A percentile compares a stretch with the other conserved stretches of the same genome.
Evolutionary conservation across 2,888 invertebrate species (phyloP).

Genomic region (Cheilosia vulpina): DNA sequence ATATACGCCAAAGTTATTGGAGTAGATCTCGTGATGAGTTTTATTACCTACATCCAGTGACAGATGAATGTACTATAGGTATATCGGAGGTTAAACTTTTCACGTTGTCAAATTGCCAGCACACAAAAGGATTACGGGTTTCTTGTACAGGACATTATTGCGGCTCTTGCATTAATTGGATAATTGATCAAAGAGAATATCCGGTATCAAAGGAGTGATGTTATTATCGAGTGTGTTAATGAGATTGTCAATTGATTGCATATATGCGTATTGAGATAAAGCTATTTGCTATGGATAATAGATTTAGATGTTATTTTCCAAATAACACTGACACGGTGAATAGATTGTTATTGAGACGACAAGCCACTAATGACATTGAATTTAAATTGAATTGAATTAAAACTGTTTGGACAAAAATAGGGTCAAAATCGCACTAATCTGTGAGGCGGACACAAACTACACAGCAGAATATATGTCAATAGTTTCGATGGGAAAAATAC

Average conservation of each 20-base stretch:
- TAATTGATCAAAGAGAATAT: constrained; percentile 39
- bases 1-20: too few species aligned
- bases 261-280: constrained; percentile 7
- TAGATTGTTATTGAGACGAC: constrained; percentile 3
- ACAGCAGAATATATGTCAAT: too few species aligned
- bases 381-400: neutral
- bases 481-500: too few species aligned
- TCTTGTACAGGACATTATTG: constrained; percentile 2
- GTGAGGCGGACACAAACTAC: too few species aligned
- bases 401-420: neutral
- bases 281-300: constrained; percentile 25
- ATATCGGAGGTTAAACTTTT: too few species aligned
- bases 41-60: too few species aligned
- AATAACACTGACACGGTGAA: constrained; percentile 2
- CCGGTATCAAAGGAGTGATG: constrained; percentile 19
- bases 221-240: constrained; percentile 47
- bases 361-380: neutral
- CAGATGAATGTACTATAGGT: too few species aligned
- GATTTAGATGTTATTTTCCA: constrained; percentile 14
- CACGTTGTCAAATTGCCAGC: too few species aligned
- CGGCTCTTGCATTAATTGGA: constrained; percentile 14
- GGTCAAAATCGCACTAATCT: too few species aligned
- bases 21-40: too few species aligned
- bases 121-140: neutral
- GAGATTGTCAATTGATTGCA: constrained; percentile 27